Percentiles rank a stretch among this genome's conserved stretches.
Conservation (phyloP, 2,113 vertebrate species). For the Thymallus thymallus region DNA sequence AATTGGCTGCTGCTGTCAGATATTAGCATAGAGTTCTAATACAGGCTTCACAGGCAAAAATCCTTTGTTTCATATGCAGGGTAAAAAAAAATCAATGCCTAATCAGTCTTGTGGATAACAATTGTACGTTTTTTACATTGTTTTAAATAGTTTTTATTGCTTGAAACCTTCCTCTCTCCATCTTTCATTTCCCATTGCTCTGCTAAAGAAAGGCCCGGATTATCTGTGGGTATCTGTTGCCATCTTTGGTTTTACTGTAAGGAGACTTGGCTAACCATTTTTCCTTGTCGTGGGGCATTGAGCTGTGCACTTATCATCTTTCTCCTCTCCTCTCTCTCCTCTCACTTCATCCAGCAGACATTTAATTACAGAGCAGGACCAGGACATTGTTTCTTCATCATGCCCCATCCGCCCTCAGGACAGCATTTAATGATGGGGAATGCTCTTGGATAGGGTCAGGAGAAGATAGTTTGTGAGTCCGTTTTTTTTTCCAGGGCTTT, state of each 20-base stretch:
- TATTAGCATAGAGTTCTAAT: neutral
- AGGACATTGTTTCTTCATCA: conserved; percentile 46
- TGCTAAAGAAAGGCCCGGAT: neutral
- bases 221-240: conserved; percentile 15
- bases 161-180: too few relatives aligned
- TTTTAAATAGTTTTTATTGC: too few relatives aligned
- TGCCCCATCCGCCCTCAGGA: conserved; percentile 48
- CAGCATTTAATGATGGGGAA: conserved; percentile 70
- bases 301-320: conserved; percentile 52
- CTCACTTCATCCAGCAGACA: conserved; percentile 52
- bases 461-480: conserved; percentile 25
- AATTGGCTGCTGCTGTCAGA: neutral
- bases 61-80: neutral
- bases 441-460: conserved; percentile 33
- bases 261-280: conserved; percentile 43
- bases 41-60: neutral
- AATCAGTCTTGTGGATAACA: too few relatives aligned
- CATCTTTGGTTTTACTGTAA: conserved; percentile 41
- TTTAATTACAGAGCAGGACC: conserved; percentile 71
- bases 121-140: too few relatives aligned
- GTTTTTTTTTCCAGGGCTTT: conserved; percentile 33
- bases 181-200: neutral
- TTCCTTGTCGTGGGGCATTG: conserved; percentile 52
- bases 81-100: too few relatives aligned
- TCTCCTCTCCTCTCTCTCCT: conserved; percentile 4